Percentiles rank a stretch among this genome's conserved stretches.
Evolutionary conservation across 2,113 vertebrate genomes (phyloP).

Genomic region (Rhinichthys klamathensis): DNA sequence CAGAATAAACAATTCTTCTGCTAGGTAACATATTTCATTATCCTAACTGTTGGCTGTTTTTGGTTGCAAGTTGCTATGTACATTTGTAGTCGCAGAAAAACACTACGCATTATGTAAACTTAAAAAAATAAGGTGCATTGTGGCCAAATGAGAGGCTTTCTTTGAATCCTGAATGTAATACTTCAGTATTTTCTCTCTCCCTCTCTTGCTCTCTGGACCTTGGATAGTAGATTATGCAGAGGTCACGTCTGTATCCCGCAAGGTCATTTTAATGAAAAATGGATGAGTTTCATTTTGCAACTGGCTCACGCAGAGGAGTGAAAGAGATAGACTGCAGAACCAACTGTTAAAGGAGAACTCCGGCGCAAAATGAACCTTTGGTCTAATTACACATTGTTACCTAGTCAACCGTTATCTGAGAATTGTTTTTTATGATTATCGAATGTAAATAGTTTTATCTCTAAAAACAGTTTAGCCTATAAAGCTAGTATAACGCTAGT

Average conservation of each 20-base stretch:
- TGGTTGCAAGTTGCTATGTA: neutral
- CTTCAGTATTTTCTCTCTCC: neutral
- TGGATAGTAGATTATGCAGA: constrained; percentile 44
- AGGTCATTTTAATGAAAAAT: constrained; percentile 50
- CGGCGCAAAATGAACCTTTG: too few relatives aligned
- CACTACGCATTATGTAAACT: neutral
- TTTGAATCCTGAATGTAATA: neutral
- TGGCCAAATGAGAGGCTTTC: neutral
- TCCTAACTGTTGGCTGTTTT: neutral
- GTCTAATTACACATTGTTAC: too few relatives aligned
- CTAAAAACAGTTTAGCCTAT: too few relatives aligned
- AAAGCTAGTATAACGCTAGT: too few relatives aligned
- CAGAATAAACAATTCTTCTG: neutral
- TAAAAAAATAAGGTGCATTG: neutral
- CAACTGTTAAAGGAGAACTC: too few relatives aligned
- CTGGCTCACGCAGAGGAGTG: constrained; percentile 14
- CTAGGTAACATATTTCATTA: neutral
- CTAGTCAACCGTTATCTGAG: too few relatives aligned
- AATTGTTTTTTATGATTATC: too few relatives aligned
- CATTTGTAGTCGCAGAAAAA: neutral
- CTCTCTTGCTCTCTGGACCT: neutral
- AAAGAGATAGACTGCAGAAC: neutral
- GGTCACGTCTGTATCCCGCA: constrained; percentile 33
- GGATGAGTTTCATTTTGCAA: constrained; percentile 33
- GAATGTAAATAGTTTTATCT: too few relatives aligned